Conservation (phyloP, 1,140 invertebrate species). For the Galendromus occidentalis region DNA sequence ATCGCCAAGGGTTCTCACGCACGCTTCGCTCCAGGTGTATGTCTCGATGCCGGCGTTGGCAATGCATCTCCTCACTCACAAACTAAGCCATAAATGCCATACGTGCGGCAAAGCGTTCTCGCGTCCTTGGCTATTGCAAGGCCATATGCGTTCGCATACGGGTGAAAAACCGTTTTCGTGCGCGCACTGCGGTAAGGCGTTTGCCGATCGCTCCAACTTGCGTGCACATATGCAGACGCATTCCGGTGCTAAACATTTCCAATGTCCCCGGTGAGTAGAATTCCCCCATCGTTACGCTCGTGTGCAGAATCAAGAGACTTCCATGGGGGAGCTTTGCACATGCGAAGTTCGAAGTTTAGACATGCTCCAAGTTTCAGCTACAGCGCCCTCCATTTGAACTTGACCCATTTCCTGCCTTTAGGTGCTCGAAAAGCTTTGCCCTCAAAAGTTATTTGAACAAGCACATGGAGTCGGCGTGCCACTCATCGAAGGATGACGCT, state of each 20-base stretch:
- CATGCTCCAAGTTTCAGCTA: no score
- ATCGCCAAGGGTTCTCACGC: no score
- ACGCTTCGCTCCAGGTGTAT: constrained; percentile 57
- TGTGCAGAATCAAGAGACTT: no score
- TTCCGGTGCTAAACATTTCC: constrained; percentile 82
- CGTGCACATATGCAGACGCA: constrained; percentile 98
- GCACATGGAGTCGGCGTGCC: constrained; percentile 84
- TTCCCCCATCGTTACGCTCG: no score
- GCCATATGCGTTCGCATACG: constrained; percentile 80
- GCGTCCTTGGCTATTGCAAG: constrained; percentile 81
- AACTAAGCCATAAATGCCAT: constrained; percentile 46
- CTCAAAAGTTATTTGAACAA: constrained; percentile 98
- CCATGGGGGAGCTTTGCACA: no score
- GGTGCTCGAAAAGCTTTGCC: constrained; percentile 90
- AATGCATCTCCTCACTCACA: constrained; percentile 85
- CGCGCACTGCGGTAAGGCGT: constrained; percentile 93
- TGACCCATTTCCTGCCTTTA: not conserved
- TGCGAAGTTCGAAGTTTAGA: no score
- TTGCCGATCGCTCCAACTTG: constrained; percentile 90
- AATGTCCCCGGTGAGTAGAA: constrained; percentile 45
- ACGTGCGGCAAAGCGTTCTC: constrained; percentile 91
- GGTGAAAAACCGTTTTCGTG: constrained; percentile 97
- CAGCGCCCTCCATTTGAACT: no score
- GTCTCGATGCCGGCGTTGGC: constrained; percentile 91
- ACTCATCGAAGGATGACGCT: not conserved